Base-by-base conservation (phyloP, 2,113 vertebrate genomes). In the Lophius piscatorius region DNA sequence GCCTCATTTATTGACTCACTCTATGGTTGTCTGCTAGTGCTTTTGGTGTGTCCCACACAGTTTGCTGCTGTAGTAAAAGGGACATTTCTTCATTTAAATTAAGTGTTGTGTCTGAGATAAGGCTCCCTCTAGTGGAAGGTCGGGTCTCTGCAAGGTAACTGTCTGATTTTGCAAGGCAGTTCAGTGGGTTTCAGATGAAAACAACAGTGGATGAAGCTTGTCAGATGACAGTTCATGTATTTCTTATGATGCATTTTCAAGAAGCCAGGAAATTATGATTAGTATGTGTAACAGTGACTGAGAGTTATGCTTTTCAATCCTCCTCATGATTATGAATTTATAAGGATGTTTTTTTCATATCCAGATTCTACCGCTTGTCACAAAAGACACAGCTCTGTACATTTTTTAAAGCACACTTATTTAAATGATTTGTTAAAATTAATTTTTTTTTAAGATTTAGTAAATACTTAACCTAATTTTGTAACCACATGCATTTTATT, bases 41-140 rank as follows among this genome's bases (percentile, higher is more conserved):
- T 51, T 67, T 42, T 16, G 34, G 28, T 46, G 24, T 41, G 41
- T 45, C 57, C 28, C 21, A 10, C 31, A 65, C 39, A 38, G 33
- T 74, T 54, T 28, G 29, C 29, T 58, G 5, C n/a, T 36, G 41
- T 24, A 51, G 22, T 39, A 39, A 17, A 64, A 62, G 68, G 74
- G 34, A 56, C 61, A 63, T 77, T 72, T 72, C 8, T 54, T 52
- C 35, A 70, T 76, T 55, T 13, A 31, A 62, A 56, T 69, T 49
- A 38, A 42, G 50, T 20, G 2, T 18, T 20, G 33, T 18, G 16
- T 35, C 17, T 38, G 52, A 74, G 47, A 44, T 0, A 17, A 66
- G 6, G 28, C 77, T 64, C 83, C 87, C 80, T 82, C 85, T 84
- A 63, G 76, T 84, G 87, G 85, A 64, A 48, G 56, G 38, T 0